Evolutionary conservation across 2,113 vertebrate genomes (phyloP).

Genomic region (Phaetusa simplex): DNA sequence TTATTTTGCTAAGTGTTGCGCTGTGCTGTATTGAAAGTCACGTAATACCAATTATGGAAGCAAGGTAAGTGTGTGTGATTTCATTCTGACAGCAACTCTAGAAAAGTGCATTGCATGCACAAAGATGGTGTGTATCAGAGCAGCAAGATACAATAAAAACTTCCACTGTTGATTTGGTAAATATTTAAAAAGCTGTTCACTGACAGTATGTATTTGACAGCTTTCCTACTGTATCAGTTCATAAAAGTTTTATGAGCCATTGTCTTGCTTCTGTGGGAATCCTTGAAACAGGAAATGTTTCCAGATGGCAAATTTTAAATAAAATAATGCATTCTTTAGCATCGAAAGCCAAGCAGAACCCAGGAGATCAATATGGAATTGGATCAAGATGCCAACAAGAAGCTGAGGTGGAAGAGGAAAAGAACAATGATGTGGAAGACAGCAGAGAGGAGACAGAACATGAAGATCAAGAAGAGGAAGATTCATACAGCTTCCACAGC

Average conservation of each 20-base stretch:
- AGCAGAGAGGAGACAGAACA: conserved; percentile 32
- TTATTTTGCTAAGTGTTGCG: neutral
- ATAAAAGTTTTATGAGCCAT: conserved; percentile 67
- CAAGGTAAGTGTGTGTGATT: neutral
- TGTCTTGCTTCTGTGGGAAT: conserved; percentile 42
- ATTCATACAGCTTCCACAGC: neutral
- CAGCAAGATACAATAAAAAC: conserved; percentile 1
- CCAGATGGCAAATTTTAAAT: conserved; percentile 40
- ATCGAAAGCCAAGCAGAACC: conserved; percentile 7
- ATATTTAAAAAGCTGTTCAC: conserved; percentile 60
- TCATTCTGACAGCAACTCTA: neutral
- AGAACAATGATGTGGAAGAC: neutral
- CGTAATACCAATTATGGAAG: neutral
- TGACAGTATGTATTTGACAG: conserved; percentile 30
- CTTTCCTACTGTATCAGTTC: conserved; percentile 35
- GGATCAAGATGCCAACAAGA: neutral
- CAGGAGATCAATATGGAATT: neutral
- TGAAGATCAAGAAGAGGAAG: neutral
- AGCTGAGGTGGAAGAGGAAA: neutral
- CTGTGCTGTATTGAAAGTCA: neutral
- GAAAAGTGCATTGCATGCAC: neutral
- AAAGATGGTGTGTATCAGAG: neutral
- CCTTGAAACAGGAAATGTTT: conserved; percentile 46
- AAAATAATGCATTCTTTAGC: conserved; percentile 33
- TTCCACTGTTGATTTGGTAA: conserved; percentile 47